Percentiles rank a stretch among this genome's conserved stretches.
Evolutionary conservation across 2,797 vertebrate species (phyloP).

Genomic region (Epinephelus awoara): DNA sequence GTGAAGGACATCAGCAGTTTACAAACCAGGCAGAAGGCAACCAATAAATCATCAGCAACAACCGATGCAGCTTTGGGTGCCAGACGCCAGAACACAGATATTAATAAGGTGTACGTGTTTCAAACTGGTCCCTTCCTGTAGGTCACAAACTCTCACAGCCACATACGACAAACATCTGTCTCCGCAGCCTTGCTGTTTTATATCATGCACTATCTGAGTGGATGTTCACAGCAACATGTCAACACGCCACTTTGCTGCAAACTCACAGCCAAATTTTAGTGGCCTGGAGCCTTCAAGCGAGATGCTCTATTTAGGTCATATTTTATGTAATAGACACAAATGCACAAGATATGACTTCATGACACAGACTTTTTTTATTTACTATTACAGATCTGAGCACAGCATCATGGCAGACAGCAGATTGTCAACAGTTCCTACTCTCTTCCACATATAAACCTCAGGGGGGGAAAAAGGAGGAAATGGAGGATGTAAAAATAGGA

Average conservation of each 20-base stretch:
- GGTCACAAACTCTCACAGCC: neutral
- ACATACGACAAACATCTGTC: neutral
- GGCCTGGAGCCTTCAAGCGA: constrained; percentile 13
- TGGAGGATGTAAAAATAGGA: constrained; percentile 6
- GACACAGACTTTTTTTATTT: constrained; percentile 11
- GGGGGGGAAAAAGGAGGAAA: neutral
- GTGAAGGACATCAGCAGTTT: neutral
- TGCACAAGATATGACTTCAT: constrained; percentile 34
- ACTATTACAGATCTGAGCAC: neutral
- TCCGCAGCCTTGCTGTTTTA: neutral
- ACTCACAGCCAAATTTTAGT: constrained; percentile 37
- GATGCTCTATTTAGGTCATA: constrained; percentile 53
- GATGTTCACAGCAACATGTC: constrained; percentile 24
- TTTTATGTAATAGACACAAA: constrained; percentile 54
- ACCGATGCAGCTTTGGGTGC: neutral
- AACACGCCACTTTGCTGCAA: constrained; percentile 54
- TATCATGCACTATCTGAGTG: neutral
- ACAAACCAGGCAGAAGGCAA: neutral
- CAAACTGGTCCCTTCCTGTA: neutral
- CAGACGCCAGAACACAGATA: neutral
- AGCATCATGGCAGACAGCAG: constrained; percentile 4
- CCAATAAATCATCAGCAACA: neutral
- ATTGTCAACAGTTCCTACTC: constrained; percentile 7
- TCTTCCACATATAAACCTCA: constrained; percentile 7
- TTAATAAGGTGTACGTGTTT: neutral